Evolutionary conservation across 2,888 invertebrate genomes (phyloP), one percentile per base, ranked within the genome.

Genomic region (Lapara coniferarum): DNA sequence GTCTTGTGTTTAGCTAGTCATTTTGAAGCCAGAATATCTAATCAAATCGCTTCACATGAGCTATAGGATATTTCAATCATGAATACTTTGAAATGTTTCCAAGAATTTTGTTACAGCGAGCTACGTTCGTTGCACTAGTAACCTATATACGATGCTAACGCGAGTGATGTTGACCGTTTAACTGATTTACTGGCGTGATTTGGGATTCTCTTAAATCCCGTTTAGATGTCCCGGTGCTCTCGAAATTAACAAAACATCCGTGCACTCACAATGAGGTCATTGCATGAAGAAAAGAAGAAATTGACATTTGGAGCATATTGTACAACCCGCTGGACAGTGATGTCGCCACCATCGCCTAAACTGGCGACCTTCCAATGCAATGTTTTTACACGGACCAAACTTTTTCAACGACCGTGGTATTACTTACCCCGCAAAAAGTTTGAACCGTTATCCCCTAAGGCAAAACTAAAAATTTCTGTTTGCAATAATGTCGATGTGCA

Each of bases 311-410:
- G 74, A 76, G 74, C 74, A 75, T 75, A 76, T 74, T 75, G 76
- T 72, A 71, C 67, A 63, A 74, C 73, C 74, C 66, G 52, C 49
- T 74, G 78, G 77, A 74, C 78, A 75, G 73, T 71, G 72, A 70
- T 73, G 79, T 74, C 76, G 73, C 70, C 63, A 66, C 55, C 49
- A 55, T 53, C 53, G 69, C 57, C 69, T 69, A 37, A 53, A 30
- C 66, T 85, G 85, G 85, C 85, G 72, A 57, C 71, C 75, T 77
- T 83, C 85, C 85, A 85, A 81, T 77, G 77, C 82, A 75, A 80
- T 84, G 84, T 84, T 84, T 83, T 84, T 84, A 80, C 80, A 76
- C 76, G 74, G 78, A 77, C 77, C 71, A 72, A 82, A 84, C 79
- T 82, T 81, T 81, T 79, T 81, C 77, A 77, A 79, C 79, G 76